These are phyloP conservation scores for Carduelis carduelis DNA, from an alignment of 2,797 vertebrate genomes.

Conservation along the genomic window DNA sequence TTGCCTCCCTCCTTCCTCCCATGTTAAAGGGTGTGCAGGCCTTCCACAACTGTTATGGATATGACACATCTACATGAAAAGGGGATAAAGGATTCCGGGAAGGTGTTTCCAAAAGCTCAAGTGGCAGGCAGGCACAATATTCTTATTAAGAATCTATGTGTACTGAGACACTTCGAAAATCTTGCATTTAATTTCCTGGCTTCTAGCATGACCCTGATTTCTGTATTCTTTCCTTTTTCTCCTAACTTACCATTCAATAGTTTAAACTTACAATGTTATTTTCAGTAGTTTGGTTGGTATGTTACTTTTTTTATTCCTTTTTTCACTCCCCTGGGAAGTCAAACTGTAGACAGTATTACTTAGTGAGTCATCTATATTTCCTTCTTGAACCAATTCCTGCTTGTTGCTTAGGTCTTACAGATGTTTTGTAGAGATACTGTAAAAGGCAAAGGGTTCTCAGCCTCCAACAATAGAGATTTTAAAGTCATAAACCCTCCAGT, in stretches of 20 bases:
- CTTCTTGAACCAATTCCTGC: background rate
- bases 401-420: slow-evolving; percentile 27
- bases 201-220: background rate
- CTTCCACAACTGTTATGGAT: background rate
- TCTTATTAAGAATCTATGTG: background rate
- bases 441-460: slow-evolving; percentile 38
- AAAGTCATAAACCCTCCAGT: slow-evolving; percentile 36
- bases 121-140: background rate
- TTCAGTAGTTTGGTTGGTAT: background rate
- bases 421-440: slow-evolving; percentile 65
- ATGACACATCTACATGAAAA: background rate
- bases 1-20: background rate
- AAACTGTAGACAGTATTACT: background rate
- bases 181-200: background rate
- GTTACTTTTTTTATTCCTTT: background rate
- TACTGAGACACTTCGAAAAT: background rate
- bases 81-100: background rate
- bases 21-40: background rate
- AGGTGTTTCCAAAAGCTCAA: background rate
- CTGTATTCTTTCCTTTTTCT: background rate
- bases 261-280: background rate
- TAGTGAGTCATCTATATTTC: background rate
- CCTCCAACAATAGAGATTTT: slow-evolving; percentile 41
- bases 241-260: background rate
- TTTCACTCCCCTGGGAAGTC: background rate